Evolutionary conservation across 2,888 invertebrate species (phyloP).

Genomic region (Acanthoscelides obtectus): DNA sequence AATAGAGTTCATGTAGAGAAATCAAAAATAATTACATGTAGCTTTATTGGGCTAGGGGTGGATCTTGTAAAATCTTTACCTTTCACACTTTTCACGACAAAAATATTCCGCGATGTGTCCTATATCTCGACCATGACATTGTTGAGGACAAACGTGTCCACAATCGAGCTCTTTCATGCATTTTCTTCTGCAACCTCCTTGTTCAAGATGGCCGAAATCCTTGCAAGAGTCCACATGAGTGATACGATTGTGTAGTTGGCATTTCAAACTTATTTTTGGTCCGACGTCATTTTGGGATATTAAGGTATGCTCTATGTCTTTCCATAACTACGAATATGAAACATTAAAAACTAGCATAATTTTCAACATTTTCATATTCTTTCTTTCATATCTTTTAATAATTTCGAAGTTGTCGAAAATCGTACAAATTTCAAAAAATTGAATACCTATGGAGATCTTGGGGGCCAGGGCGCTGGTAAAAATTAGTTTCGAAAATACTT

Average conservation of each 20-base stretch:
- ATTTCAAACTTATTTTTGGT: slow-evolving; percentile 47
- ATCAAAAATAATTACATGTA: too few species aligned
- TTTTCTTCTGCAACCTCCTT: slow-evolving; percentile 56
- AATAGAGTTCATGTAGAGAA: too few species aligned
- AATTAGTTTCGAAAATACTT: too few species aligned
- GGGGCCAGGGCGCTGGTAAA: too few species aligned
- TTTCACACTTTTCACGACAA: slow-evolving; percentile 52
- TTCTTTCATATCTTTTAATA: too few species aligned
- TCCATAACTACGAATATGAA: slow-evolving; percentile 52
- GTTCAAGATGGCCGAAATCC: slow-evolving; percentile 51
- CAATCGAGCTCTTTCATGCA: slow-evolving; percentile 52
- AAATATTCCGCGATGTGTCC: slow-evolving; percentile 47
- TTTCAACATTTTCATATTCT: too few species aligned
- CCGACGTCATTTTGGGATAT: slow-evolving; percentile 53
- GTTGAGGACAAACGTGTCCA: slow-evolving; percentile 57
- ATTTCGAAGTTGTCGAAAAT: too few species aligned
- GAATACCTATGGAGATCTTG: too few species aligned
- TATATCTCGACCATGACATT: slow-evolving; percentile 59
- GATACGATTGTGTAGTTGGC: slow-evolving; percentile 50
- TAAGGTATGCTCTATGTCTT: slow-evolving; percentile 50
- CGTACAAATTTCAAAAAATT: too few species aligned
- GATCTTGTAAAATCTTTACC: slow-evolving; percentile 43
- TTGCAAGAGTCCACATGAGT: slow-evolving; percentile 19
- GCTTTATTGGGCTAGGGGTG: too few species aligned
- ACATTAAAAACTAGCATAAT: neutral